Evolutionary conservation across 2,797 vertebrate genomes (phyloP).

Genomic region (Lutjanus campechanus): DNA sequence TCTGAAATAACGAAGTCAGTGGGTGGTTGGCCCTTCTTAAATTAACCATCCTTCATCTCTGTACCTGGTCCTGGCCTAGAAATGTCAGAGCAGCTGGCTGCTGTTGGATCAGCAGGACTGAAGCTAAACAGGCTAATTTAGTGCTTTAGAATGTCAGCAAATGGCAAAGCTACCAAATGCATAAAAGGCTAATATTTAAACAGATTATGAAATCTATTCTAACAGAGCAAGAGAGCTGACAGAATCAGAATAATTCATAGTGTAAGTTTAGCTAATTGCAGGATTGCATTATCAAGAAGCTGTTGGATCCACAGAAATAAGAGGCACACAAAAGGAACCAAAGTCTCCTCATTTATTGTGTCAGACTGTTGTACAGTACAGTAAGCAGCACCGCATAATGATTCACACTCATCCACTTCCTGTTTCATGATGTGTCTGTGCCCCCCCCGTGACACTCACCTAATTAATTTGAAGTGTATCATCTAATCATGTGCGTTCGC

Average conservation of each 20-base stretch:
- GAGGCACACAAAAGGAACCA: not conserved
- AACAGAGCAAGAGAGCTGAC: conserved; percentile 4
- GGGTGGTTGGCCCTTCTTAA: conserved; percentile 62
- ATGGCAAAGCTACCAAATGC: conserved; percentile 36
- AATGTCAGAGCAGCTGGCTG: conserved; percentile 69
- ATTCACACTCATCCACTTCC: conserved; percentile 60
- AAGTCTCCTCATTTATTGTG: conserved; percentile 28
- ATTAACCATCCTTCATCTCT: conserved; percentile 67
- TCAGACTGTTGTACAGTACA: conserved; percentile 10
- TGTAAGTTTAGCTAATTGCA: conserved; percentile 18
- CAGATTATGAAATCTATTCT: conserved; percentile 38
- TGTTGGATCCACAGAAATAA: conserved; percentile 4
- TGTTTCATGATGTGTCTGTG: conserved; percentile 45
- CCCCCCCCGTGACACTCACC: conserved; percentile 24
- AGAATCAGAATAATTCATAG: conserved; percentile 33
- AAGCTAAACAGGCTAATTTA: conserved; percentile 57
- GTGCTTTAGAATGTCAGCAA: conserved; percentile 51
- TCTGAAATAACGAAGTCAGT: conserved; percentile 61
- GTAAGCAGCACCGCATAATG: conserved; percentile 24
- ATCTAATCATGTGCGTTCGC: conserved; percentile 30
- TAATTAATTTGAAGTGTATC: conserved; percentile 58
- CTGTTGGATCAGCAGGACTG: conserved; percentile 57
- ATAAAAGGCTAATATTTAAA: conserved; percentile 21
- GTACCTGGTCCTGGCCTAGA: conserved; percentile 69
- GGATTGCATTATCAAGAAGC: conserved; percentile 19